phyloP scores from a whole-genome alignment of 2,888 invertebrate species.

The Cephus rjabovi region DNA sequence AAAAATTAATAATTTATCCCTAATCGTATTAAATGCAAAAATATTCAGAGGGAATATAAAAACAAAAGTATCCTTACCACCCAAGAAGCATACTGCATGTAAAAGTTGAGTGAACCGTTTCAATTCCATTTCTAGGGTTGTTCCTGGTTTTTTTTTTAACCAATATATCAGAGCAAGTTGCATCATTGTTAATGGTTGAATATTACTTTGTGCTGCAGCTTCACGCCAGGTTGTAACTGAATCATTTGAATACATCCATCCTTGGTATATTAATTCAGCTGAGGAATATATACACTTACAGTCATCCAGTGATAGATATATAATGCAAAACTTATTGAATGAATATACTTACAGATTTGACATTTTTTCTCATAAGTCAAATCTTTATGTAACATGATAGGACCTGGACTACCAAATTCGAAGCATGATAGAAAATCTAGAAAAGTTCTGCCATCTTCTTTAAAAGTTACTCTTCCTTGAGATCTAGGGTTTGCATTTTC shows the following conservation, averaged over 20 bases:
- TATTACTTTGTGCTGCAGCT: slow-evolving; percentile 66
- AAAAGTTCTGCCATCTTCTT: slow-evolving; percentile 56
- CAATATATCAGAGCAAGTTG: slow-evolving; percentile 79
- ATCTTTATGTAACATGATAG: slow-evolving; percentile 64
- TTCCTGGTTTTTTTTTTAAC: slow-evolving; percentile 70
- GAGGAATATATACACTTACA: neutral
- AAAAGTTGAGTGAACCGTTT: slow-evolving; percentile 76
- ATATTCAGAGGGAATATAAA: neutral
- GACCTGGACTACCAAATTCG: slow-evolving; percentile 50
- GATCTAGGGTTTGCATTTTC: slow-evolving; percentile 35
- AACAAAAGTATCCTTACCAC: slow-evolving; percentile 60
- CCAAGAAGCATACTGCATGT: slow-evolving; percentile 74
- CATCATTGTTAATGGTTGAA: slow-evolving; percentile 76
- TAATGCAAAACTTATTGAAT: neutral
- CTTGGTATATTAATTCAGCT: slow-evolving; percentile 65
- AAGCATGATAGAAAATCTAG: slow-evolving; percentile 62
- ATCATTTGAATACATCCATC: slow-evolving; percentile 62
- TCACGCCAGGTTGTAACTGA: slow-evolving; percentile 61
- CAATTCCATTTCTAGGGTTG: slow-evolving; percentile 73
- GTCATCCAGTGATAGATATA: neutral
- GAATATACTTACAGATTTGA: slow-evolving; percentile 54
- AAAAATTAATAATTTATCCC: slow-evolving; percentile 14
- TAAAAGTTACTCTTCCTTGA: slow-evolving; percentile 57
- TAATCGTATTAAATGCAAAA: neutral
- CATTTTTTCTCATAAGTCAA: slow-evolving; percentile 62